phyloP scores from a whole-genome alignment of 2,888 invertebrate species.

The Hydroisotoma schaefferi region DNA sequence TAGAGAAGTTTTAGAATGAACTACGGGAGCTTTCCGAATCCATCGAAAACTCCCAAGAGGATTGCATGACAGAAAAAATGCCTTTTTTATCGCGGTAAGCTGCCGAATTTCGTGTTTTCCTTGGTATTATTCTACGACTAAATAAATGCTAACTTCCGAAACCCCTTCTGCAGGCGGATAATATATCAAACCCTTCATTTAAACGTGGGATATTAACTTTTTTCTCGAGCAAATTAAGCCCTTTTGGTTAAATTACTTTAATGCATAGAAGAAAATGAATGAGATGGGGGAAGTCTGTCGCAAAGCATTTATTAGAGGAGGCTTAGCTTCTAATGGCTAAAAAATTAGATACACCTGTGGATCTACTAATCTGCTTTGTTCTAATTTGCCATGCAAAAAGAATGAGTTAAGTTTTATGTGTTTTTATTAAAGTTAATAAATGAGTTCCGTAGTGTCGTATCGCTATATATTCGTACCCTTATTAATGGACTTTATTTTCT shows the following conservation, averaged over 20 bases:
- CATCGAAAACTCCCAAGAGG: constrained; percentile 39
- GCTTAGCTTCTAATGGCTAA: constrained; percentile 18
- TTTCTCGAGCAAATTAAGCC: constrained; percentile 27
- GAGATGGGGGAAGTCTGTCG: constrained; percentile 8
- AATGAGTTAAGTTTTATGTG: neutral
- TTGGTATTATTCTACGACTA: constrained; percentile 3
- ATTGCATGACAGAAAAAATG: constrained; percentile 48
- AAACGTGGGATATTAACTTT: constrained; percentile 16
- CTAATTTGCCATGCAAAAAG: constrained; percentile 6
- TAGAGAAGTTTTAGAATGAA: neutral
- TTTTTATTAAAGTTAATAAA: too few relatives aligned
- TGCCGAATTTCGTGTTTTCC: constrained; percentile 48
- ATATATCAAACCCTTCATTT: constrained; percentile 9
- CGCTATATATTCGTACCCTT: too few relatives aligned
- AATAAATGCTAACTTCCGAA: constrained; percentile 39
- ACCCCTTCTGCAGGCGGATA: neutral
- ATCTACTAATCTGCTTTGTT: constrained; percentile 19
- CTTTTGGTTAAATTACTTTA: constrained; percentile 23
- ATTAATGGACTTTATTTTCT: too few relatives aligned
- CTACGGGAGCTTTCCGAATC: constrained; percentile 6
- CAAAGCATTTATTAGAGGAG: constrained; percentile 8
- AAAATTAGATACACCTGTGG: constrained; percentile 39
- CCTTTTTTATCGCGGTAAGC: constrained; percentile 49
- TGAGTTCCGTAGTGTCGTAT: too few relatives aligned
- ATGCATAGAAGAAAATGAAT: constrained; percentile 13